A percentile compares a stretch with the other conserved stretches of the same genome.
Evolutionary conservation across 2,888 invertebrate species (phyloP).

Genomic region (Resseliella maxima): DNA sequence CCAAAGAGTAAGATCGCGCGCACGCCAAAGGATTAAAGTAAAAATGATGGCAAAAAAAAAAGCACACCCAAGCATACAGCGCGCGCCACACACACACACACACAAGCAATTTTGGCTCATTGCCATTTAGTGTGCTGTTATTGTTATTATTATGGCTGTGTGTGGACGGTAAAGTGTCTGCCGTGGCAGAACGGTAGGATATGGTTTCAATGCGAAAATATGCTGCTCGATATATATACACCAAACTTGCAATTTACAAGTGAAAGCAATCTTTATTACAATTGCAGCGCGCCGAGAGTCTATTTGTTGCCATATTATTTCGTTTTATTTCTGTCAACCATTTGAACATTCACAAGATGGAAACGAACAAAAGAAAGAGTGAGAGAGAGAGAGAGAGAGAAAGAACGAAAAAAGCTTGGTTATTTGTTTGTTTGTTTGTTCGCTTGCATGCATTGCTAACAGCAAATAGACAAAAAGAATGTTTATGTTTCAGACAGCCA

Average conservation of each 20-base stretch:
- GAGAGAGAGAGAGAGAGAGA: neutral
- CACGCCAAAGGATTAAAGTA: neutral
- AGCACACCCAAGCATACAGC: neutral
- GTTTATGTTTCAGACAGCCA: constrained; percentile 42
- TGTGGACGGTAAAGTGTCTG: neutral
- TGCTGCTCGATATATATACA: too few species aligned
- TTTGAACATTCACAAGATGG: neutral
- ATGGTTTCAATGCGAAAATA: constrained; percentile 14
- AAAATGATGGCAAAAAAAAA: neutral
- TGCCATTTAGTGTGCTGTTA: constrained; percentile 33
- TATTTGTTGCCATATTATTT: constrained; percentile 4
- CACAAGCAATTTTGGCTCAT: constrained; percentile 40
- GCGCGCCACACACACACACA: neutral
- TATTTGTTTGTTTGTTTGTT: too few species aligned
- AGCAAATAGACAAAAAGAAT: constrained; percentile 32
- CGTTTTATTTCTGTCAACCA: neutral
- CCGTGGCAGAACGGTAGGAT: neutral
- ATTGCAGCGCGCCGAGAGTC: constrained; percentile 18
- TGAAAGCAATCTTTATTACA: constrained; percentile 41
- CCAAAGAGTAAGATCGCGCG: neutral
- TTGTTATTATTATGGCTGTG: neutral
- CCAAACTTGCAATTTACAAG: constrained; percentile 42
- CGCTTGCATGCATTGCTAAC: neutral
- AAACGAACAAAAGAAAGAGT: neutral
- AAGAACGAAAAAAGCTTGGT: neutral